Base-by-base conservation (phyloP, 1,140 invertebrate genomes). In the Atopsyche davidsoni region DNA sequence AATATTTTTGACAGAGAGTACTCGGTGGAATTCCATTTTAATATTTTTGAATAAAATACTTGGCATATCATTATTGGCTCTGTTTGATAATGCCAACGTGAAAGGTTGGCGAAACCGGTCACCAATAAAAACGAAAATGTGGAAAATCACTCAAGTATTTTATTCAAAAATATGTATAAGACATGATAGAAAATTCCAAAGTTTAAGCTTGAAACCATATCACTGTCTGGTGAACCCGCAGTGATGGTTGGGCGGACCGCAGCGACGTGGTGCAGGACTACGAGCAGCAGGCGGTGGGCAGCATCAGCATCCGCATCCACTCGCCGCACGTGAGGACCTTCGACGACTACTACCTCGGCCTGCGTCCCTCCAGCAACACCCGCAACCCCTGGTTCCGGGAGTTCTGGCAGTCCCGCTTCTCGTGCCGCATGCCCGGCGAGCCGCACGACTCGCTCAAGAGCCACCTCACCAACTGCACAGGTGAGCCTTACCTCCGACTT, bases 311-410 rank as follows among this genome's bases (percentile, higher is more conserved):
- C 36, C 73, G 82, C 55, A 85, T 89, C 28, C 77, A 86, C 59
- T 87, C 86, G 2, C 81, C 83, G 0, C 77, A 79, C 52, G 77
- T 87, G 3, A 59, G 65, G 3, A 69, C 73, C 38, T 89, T 89
- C 62, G 82, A 87, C 60, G 62, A 77, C 2, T 79, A 87, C 62
- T 89, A 87, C 64, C 79, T 79, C 53, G 67, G 70, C 0, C 68
- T 89, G 22, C 77, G 77, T 55, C 85, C 84, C 0, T 64, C 65
- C 44, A 81, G 68, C 55, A 86, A 86, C 64, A 63, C 63, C 1
- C 64, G 81, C 18, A 87, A 88, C 68, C 84, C 85, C 2, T 89
- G 86, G 86, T 87, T 88, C 64, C 66, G 70, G 19, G 84, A 87
- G 61, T 85, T 85, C 65, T 87, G 85, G 85, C 79, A 87, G 63